These are phyloP conservation scores for Zaprionus tsacasi DNA, from an alignment of 1,140 invertebrate genomes.

Conservation along the genomic window DNA sequence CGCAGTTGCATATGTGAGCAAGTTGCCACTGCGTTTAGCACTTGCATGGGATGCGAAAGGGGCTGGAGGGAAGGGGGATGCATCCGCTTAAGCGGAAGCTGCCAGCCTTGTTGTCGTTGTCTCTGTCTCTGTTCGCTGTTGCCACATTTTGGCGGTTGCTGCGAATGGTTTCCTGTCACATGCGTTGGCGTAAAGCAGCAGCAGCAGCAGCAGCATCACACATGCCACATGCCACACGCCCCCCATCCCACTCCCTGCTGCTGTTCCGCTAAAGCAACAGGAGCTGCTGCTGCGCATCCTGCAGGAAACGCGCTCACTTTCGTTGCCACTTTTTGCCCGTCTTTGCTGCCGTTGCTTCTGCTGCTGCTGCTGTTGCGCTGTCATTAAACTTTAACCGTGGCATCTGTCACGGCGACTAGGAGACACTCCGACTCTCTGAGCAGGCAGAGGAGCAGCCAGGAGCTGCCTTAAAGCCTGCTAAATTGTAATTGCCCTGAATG, in stretches of 20 bases:
- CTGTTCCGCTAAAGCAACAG: constrained; percentile 34
- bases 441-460: constrained; percentile 23
- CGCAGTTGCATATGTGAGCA: constrained; percentile 65
- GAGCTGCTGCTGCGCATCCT: constrained; percentile 59
- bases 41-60: constrained; percentile 17
- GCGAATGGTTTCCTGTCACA: constrained; percentile 77
- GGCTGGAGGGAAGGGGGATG: background rate
- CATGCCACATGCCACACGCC: background rate
- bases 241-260: background rate
- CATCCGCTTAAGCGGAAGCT: constrained; percentile 60
- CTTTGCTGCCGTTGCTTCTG: constrained; percentile 17
- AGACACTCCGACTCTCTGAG: constrained; percentile 1
- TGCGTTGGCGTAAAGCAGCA: constrained; percentile 62
- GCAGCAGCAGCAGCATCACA: background rate
- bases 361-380: constrained; percentile 46
- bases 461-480: constrained; percentile 71
- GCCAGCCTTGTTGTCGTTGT: constrained; percentile 62
- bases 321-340: constrained; percentile 48
- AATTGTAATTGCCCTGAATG: constrained; percentile 72
- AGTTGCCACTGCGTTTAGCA: constrained; percentile 75
- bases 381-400: constrained; percentile 77
- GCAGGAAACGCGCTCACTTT: constrained; percentile 68
- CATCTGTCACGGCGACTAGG: constrained; percentile 64
- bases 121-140: constrained; percentile 56
- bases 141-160: constrained; percentile 78